These are phyloP conservation scores for Caenorhabditis sulstoni DNA, from an alignment of 2,888 invertebrate genomes.

Conservation along the genomic window DNA sequence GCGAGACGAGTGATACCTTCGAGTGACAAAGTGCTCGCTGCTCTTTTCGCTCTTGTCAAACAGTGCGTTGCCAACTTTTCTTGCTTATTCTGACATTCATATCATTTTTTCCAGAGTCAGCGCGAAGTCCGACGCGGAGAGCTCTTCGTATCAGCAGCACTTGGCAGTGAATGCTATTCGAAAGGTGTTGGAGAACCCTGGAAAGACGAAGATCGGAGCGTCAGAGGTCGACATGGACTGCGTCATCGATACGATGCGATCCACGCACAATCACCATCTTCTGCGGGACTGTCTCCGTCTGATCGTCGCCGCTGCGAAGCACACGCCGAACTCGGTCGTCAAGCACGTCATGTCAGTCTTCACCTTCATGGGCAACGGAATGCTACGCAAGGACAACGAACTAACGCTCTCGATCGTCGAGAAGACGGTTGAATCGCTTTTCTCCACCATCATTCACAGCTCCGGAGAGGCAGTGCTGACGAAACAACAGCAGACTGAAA, in stretches of 20 bases:
- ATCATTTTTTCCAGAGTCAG: constrained; percentile 28
- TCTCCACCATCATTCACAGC: constrained; percentile 68
- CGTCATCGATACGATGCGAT: constrained; percentile 91
- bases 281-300: constrained; percentile 93
- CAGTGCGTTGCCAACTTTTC: constrained; percentile 52
- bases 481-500: constrained; percentile 40
- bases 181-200: constrained; percentile 72
- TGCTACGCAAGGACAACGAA: constrained; percentile 83
- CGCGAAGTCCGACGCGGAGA: constrained; percentile 32
- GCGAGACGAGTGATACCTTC: constrained; percentile 45
- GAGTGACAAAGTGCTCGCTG: constrained; percentile 59
- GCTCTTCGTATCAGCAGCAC: constrained; percentile 82
- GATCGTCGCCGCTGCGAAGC: constrained; percentile 87
- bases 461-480: constrained; percentile 13
- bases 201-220: constrained; percentile 54
- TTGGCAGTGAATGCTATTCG: constrained; percentile 88
- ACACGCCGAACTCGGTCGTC: constrained; percentile 89
- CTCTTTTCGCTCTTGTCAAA: constrained; percentile 70
- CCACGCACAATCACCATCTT: constrained; percentile 94
- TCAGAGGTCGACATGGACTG: constrained; percentile 85
- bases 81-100: neutral
- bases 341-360: constrained; percentile 97
- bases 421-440: constrained; percentile 73
- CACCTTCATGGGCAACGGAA: constrained; percentile 95
- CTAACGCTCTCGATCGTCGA: constrained; percentile 76